These are phyloP conservation scores for Himantopus leucocephalus DNA, from an alignment of 2,113 vertebrate genomes.

Conservation along the genomic window DNA sequence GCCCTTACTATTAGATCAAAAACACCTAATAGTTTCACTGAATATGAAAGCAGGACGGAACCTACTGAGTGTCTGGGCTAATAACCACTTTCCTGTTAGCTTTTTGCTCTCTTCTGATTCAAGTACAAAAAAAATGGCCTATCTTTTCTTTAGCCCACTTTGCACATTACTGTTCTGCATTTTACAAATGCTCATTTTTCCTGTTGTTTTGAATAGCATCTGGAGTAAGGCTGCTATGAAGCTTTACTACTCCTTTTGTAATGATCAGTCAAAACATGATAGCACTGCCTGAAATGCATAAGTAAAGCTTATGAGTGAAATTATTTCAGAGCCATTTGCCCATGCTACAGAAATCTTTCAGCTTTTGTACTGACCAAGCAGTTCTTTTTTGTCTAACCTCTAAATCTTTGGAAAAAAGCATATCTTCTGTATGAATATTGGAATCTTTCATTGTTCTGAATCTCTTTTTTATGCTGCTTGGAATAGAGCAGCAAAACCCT, in stretches of 20 bases:
- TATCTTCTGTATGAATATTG: not conserved
- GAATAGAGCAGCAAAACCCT: not conserved
- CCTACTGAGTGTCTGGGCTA: not conserved
- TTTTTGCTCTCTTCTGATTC: not conserved
- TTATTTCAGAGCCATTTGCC: not conserved
- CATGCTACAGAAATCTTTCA: not conserved
- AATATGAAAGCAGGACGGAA: not conserved
- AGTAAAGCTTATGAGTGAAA: not conserved
- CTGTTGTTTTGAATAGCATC: not conserved
- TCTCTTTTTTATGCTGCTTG: not conserved
- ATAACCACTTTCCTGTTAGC: not conserved
- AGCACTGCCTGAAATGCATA: not conserved
- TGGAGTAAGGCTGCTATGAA: not conserved
- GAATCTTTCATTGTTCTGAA: not conserved
- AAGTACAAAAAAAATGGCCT: not conserved
- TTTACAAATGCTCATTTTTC: not conserved
- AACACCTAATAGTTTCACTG: not conserved
- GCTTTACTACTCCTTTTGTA: conserved; percentile 15
- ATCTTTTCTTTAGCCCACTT: not conserved
- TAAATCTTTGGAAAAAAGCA: not conserved
- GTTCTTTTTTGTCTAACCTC: not conserved
- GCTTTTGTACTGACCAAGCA: not conserved
- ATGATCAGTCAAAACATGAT: not conserved
- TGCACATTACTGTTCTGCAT: not conserved
- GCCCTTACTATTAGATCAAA: not conserved